A percentile compares a stretch with the other conserved stretches of the same genome.
Conservation (phyloP, 2,888 invertebrate species). For the Pollenia angustigena region DNA sequence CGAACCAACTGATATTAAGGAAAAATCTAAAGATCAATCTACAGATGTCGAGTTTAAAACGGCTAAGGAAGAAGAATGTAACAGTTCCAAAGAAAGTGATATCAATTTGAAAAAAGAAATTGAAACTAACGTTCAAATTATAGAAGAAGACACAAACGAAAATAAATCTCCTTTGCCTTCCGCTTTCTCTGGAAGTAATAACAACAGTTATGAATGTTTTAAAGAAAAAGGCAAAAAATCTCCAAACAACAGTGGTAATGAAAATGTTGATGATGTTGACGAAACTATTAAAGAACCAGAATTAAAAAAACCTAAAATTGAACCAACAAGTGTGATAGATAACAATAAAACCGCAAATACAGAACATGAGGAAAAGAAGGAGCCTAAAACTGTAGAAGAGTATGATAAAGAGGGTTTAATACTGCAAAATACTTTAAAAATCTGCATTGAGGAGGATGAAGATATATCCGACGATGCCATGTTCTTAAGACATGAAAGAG, state of each 20-base stretch:
- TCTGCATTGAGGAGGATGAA: slow-evolving; percentile 84
- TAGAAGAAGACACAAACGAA: slow-evolving; percentile 34
- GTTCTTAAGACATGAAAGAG: slow-evolving; percentile 89
- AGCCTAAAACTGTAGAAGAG: slow-evolving; percentile 2
- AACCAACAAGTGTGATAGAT: slow-evolving; percentile 45
- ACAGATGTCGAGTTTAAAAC: slow-evolving; percentile 14
- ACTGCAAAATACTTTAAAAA: slow-evolving; percentile 28
- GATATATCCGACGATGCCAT: slow-evolving; percentile 92
- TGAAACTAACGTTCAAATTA: not conserved
- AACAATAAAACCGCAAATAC: not conserved
- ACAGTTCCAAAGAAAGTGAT: slow-evolving; percentile 39
- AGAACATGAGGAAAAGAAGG: not conserved
- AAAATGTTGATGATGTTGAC: slow-evolving; percentile 9
- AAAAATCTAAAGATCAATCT: slow-evolving; percentile 27
- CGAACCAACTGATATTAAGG: not conserved
- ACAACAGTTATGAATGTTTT: not conserved
- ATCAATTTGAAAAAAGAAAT: slow-evolving; percentile 21
- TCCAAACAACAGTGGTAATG: slow-evolving; percentile 9
- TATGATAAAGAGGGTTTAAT: slow-evolving; percentile 29
- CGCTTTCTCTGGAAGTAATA: not conserved
- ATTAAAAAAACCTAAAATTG: slow-evolving; percentile 70
- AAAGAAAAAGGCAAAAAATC: slow-evolving; percentile 30
- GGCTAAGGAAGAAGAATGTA: slow-evolving; percentile 46
- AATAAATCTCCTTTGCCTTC: not conserved
- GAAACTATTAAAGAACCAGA: slow-evolving; percentile 52